phyloP scores from a whole-genome alignment of 2,797 vertebrate genomes.

The Adrianichthys oophorus region DNA sequence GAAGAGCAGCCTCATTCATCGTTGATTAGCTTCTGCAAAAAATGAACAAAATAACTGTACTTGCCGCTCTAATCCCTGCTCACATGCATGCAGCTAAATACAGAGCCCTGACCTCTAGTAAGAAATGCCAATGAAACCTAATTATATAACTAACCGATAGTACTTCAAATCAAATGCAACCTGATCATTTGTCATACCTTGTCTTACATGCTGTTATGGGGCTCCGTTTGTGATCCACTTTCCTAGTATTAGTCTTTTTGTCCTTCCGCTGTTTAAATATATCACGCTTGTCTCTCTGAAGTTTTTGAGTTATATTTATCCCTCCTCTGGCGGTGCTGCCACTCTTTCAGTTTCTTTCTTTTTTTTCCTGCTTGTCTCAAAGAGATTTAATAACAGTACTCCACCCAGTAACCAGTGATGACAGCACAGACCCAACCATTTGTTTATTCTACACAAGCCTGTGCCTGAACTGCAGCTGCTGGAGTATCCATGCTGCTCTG shows the following conservation, averaged over 20 bases:
- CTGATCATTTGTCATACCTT: slow-evolving; percentile 43
- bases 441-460: slow-evolving; percentile 56
- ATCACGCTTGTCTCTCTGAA: slow-evolving; percentile 27
- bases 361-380: slow-evolving; percentile 38
- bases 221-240: slow-evolving; percentile 10
- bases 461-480: slow-evolving; percentile 13
- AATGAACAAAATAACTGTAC: neutral
- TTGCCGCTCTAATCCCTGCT: too few species aligned
- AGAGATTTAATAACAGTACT: slow-evolving; percentile 72
- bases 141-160: neutral
- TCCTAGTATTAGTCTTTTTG: slow-evolving; percentile 25
- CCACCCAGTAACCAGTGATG: slow-evolving; percentile 75
- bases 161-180: slow-evolving; percentile 8
- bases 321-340: slow-evolving; percentile 19
- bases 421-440: slow-evolving; percentile 52
- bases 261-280: slow-evolving; percentile 54
- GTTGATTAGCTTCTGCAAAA: slow-evolving; percentile 47
- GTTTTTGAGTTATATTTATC: slow-evolving; percentile 64
- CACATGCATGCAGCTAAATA: slow-evolving; percentile 3
- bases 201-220: slow-evolving; percentile 35
- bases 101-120: slow-evolving; percentile 9
- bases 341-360: slow-evolving; percentile 61
- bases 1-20: slow-evolving; percentile 64
- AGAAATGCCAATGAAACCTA: slow-evolving; percentile 1
- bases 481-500: slow-evolving; percentile 25